Evolutionary conservation across 2,113 vertebrate genomes (phyloP).

Genomic region (Glaucomys volans): DNA sequence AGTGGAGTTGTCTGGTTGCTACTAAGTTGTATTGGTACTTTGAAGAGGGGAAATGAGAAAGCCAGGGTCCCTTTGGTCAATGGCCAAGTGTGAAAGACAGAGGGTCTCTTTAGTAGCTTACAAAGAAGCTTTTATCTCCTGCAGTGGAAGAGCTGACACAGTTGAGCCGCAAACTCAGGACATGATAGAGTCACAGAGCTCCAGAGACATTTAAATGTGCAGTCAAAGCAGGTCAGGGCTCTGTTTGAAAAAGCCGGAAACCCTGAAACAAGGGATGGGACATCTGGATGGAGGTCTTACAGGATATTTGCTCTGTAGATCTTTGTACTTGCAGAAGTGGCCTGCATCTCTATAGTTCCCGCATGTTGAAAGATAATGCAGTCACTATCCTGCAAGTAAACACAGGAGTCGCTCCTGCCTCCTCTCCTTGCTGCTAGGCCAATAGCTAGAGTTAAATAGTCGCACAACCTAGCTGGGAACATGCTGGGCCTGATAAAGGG

Average conservation of each 20-base stretch:
- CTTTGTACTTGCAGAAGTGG: neutral
- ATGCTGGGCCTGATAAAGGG: neutral
- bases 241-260: neutral
- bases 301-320: neutral
- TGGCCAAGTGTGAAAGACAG: conserved; percentile 23
- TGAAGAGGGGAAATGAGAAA: conserved; percentile 23
- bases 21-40: neutral
- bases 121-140: conserved; percentile 6
- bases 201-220: neutral
- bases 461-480: neutral
- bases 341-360: neutral
- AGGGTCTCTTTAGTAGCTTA: conserved; percentile 41
- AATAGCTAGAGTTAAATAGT: neutral
- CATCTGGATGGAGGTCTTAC: neutral
- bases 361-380: neutral
- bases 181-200: conserved; percentile 8
- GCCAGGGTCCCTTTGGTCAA: neutral
- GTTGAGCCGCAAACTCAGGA: neutral
- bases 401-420: neutral
- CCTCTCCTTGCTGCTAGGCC: neutral
- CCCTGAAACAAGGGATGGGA: neutral
- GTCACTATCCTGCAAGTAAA: neutral
- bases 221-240: neutral
- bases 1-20: neutral
- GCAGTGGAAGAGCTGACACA: conserved; percentile 29